These are phyloP conservation scores for Pachyrhynchus sulphureomaculatus DNA, from an alignment of 1,140 invertebrate genomes.

Conservation along the genomic window DNA sequence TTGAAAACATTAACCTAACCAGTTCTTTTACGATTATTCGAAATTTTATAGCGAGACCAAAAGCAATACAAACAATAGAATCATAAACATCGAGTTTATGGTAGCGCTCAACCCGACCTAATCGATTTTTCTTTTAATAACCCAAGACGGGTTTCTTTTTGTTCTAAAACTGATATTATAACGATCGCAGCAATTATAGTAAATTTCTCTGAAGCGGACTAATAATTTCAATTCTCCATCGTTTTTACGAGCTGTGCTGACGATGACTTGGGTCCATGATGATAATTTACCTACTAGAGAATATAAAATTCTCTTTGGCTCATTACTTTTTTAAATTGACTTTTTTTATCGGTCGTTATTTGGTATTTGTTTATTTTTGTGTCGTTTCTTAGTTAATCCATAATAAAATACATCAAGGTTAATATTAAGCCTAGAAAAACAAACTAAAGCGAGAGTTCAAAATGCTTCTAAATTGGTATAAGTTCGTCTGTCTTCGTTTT, in stretches of 20 bases:
- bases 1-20: no score
- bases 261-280: not conserved
- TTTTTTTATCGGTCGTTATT: not conserved
- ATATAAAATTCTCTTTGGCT: not conserved
- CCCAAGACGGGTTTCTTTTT: slow-evolving; percentile 1
- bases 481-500: no score
- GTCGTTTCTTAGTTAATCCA: not conserved
- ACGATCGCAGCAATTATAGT: slow-evolving; percentile 6
- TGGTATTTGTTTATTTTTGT: not conserved
- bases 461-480: no score
- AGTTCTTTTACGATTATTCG: no score
- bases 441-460: no score
- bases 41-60: no score
- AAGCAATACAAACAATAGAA: no score
- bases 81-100: no score
- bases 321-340: slow-evolving; percentile 5
- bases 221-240: slow-evolving; percentile 4
- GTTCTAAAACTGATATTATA: slow-evolving; percentile 3
- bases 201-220: slow-evolving; percentile 9
- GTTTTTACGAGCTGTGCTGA: not conserved
- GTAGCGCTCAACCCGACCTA: not conserved
- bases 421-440: no score
- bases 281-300: slow-evolving; percentile 1
- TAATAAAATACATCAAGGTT: no score
- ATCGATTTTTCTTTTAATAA: not conserved